Base-by-base conservation (phyloP, 1,140 invertebrate species). In the Homalodisca vitripennis region DNA sequence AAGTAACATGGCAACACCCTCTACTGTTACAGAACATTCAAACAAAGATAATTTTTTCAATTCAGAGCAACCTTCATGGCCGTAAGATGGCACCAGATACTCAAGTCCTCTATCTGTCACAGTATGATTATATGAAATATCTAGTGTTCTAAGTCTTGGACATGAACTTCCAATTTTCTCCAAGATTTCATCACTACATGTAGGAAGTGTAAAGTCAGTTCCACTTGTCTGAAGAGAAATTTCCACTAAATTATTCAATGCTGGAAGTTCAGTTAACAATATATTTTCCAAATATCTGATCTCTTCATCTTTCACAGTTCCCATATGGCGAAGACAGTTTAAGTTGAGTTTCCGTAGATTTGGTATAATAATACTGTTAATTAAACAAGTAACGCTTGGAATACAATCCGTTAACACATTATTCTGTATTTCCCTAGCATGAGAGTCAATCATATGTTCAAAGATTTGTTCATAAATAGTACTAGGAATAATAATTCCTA, bases 111-210 rank as follows among this genome's bases (percentile, higher is more conserved):
- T 22, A 26, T 66, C 63, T 3, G 63, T 66, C 3, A 66, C 63
- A 14, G 63, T 46, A 17, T 46, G 32, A 46, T 66, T 66, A 22
- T 66, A 66, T 46, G 63, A 66, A 1, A 66, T 22, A 46, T 66
- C 63, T 27, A 66, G 26, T 6, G 32, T 47, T 26, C 27, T 41
- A 24, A 66, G 47, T 3, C 47, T 46, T 3, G 32, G 63, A 27
- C 63, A 66, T n/a, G 17, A 46, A 14, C 24, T 29, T 1, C 63
- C 63, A 22, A 66, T 46, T 27, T 66, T 66, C n/a, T 66, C 63
- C 22, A 66, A 47, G 6, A 66, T 66, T 46, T 66, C 63, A 24
- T 66, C 41, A 46, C 27, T 24, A 47, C 63, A 66, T 24, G 27
- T 66, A 24, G 63, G 63, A 13, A 66, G 41, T 46, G 63, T 66